Conservation (phyloP, 2,113 vertebrate genomes). For the Peromyscus californicus region DNA sequence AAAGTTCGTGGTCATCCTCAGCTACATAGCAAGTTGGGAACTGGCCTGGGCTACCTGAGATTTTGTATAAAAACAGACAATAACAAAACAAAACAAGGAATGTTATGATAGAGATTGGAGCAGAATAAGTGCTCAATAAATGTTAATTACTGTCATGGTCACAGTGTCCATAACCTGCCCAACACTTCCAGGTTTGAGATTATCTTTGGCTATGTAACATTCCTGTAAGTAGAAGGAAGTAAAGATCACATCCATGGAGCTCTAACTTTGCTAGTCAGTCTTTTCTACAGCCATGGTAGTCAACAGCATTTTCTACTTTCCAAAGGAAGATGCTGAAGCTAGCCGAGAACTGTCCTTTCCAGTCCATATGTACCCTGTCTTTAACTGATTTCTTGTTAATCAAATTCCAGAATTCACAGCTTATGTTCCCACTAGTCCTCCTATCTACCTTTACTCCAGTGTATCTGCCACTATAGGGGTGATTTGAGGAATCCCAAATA, state of each 20-base stretch:
- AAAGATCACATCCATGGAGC: not conserved
- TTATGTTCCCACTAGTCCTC: not conserved
- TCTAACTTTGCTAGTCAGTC: not conserved
- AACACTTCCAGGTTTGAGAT: not conserved
- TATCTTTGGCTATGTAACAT: not conserved
- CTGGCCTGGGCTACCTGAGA: not conserved
- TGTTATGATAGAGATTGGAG: not conserved
- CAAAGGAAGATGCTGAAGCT: not conserved
- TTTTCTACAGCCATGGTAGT: not conserved
- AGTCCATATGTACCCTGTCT: not conserved
- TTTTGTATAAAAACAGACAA: not conserved
- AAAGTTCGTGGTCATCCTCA: not conserved
- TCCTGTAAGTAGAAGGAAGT: not conserved
- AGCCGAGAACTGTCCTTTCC: not conserved
- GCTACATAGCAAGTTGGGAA: not conserved
- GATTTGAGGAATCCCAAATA: not conserved
- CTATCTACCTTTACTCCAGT: no score
- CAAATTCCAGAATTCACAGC: not conserved
- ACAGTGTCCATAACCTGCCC: not conserved
- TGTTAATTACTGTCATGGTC: not conserved
- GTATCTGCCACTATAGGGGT: not conserved
- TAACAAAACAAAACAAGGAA: not conserved
- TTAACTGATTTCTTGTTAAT: not conserved
- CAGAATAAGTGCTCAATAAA: not conserved
- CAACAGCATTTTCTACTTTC: conserved; percentile 27